Evolutionary conservation across 2,797 vertebrate genomes (phyloP).

Genomic region (Liasis olivaceus): DNA sequence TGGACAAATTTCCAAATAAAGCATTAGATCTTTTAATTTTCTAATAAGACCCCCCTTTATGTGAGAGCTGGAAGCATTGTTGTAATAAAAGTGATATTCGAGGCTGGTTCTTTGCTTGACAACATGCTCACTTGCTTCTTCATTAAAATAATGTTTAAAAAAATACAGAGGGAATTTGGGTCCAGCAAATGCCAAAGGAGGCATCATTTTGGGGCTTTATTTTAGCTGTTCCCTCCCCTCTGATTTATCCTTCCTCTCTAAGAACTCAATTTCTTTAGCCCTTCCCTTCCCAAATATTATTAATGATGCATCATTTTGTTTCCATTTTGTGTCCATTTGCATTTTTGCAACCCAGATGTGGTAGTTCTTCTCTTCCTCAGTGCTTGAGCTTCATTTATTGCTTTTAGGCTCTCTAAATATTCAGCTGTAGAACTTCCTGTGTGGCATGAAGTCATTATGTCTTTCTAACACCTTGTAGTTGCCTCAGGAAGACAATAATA

Average conservation of each 20-base stretch:
- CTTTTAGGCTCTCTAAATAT: not conserved
- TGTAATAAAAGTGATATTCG: not conserved
- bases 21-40: not conserved
- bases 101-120: not conserved
- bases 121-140: not conserved
- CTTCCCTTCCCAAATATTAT: not conserved
- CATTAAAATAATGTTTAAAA: not conserved
- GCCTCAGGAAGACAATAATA: not conserved
- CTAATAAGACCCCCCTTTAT: not conserved
- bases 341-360: not conserved
- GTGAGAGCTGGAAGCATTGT: not conserved
- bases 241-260: not conserved
- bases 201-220: not conserved
- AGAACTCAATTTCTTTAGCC: not conserved
- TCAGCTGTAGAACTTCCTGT: not conserved
- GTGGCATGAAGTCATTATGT: not conserved
- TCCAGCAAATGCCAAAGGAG: not conserved
- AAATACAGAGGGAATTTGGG: not conserved
- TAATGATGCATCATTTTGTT: not conserved
- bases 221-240: not conserved
- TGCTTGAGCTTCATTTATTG: not conserved
- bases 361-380: too few species aligned
- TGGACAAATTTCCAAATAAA: not conserved
- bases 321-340: not conserved
- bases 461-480: not conserved